A percentile compares a stretch with the other conserved stretches of the same genome.
Conservation (phyloP, 2,797 vertebrate genomes). For the Clamator glandarius region DNA sequence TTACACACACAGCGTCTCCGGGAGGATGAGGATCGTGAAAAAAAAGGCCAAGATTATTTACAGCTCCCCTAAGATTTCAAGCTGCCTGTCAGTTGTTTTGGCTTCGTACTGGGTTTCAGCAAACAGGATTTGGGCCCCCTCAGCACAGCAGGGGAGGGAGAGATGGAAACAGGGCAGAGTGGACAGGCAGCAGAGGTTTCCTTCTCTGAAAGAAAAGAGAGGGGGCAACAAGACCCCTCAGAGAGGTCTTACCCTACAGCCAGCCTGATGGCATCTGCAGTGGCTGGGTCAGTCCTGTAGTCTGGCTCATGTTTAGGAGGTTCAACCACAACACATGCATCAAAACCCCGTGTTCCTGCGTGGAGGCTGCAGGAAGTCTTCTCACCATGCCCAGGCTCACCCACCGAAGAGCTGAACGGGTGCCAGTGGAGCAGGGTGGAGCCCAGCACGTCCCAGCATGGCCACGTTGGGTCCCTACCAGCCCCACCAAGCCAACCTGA, state of each 20-base stretch:
- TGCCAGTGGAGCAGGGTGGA: not conserved
- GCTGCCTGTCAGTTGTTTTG: constrained; percentile 12
- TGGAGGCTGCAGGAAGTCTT: not conserved
- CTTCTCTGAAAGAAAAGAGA: not conserved
- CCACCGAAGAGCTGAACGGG: not conserved
- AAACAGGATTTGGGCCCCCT: not conserved
- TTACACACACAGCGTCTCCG: not conserved
- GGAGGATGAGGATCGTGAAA: not conserved
- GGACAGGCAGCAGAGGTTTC: not conserved
- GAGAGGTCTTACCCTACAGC: not conserved
- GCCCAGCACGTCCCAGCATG: not conserved
- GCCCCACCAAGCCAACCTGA: not conserved
- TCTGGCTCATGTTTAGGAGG: not conserved
- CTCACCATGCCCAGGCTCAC: not conserved
- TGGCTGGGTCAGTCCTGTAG: not conserved
- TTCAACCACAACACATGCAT: not conserved
- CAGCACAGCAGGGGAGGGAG: not conserved
- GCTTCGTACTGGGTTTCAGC: not conserved
- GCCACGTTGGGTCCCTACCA: not conserved
- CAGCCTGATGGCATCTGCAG: rapidly evolving
- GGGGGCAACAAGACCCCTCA: not conserved
- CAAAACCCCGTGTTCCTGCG: rapidly evolving
- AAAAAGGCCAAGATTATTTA: not conserved
- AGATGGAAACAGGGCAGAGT: not conserved
- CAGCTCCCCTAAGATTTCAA: not conserved